A percentile compares a stretch with the other conserved stretches of the same genome.
Conservation (phyloP, 2,113 vertebrate species). For the Zapornia atra region DNA sequence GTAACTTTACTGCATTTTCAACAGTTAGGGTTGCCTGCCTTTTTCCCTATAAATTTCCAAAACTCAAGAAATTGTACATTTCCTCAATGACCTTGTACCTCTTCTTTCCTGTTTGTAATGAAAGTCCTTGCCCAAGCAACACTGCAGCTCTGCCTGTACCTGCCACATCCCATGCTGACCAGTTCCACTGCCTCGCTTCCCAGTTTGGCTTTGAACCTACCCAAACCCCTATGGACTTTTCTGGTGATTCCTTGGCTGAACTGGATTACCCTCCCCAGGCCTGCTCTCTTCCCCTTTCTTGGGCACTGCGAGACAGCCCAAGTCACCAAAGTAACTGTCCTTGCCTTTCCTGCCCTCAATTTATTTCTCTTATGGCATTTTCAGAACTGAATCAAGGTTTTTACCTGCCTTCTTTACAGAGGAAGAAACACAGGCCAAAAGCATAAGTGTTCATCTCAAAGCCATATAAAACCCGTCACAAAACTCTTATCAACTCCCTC, state of each 20-base stretch:
- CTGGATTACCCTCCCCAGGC: rapidly evolving
- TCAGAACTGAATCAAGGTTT: neutral
- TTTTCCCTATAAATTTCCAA: neutral
- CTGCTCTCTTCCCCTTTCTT: neutral
- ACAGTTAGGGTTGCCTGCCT: neutral
- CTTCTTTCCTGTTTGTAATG: neutral
- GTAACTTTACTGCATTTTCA: neutral
- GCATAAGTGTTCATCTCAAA: neutral
- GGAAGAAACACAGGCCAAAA: neutral
- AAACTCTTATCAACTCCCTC: neutral
- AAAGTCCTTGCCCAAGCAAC: neutral
- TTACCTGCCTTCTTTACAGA: neutral
- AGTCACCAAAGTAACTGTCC: neutral
- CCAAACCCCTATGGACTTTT: neutral
- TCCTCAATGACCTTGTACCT: neutral
- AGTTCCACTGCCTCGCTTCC: neutral
- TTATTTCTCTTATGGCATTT: neutral
- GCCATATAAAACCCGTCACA: neutral
- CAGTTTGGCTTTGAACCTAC: neutral
- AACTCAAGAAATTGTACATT: neutral
- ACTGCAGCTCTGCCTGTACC: neutral
- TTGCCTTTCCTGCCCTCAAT: neutral
- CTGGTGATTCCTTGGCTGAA: neutral
- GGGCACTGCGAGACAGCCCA: neutral
- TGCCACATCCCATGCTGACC: no score